These are phyloP conservation scores for Macrotus californicus DNA, from an alignment of 2,113 vertebrate species.

Conservation along the genomic window DNA sequence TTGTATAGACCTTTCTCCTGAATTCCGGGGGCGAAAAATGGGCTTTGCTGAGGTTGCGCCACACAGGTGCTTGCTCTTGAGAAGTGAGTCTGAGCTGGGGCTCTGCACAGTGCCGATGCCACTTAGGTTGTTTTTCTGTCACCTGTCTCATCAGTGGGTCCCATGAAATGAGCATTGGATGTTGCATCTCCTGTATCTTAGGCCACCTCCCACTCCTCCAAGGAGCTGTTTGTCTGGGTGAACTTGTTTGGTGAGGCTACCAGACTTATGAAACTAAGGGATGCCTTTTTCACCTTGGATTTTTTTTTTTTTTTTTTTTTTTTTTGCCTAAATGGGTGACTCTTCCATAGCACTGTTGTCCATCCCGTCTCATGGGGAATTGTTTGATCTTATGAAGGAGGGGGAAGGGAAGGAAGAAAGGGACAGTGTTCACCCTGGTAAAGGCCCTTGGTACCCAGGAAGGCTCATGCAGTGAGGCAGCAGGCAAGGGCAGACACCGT, in stretches of 20 bases:
- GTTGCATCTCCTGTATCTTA: neutral
- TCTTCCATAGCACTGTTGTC: neutral
- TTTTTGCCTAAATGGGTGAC: neutral
- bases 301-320: neutral
- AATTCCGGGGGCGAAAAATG: neutral
- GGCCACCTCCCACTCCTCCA: neutral
- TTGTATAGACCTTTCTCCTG: neutral
- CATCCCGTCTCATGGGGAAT: neutral
- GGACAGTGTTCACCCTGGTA: neutral
- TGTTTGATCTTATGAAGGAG: neutral
- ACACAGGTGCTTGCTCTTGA: neutral
- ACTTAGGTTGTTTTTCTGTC: neutral
- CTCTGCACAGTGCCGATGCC: neutral
- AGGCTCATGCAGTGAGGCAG: neutral
- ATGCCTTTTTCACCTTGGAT: neutral
- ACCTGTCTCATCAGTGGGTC: rapidly evolving
- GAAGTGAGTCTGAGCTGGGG: neutral
- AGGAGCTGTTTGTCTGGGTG: conserved; percentile 26
- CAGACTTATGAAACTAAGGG: neutral
- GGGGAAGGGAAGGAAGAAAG: neutral
- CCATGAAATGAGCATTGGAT: neutral
- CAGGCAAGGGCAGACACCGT: neutral
- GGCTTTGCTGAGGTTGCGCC: neutral
- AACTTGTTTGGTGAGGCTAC: conserved; percentile 7
- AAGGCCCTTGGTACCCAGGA: neutral